These are phyloP conservation scores for Raja brachyura DNA, from an alignment of 2,113 vertebrate genomes.

Conservation along the genomic window DNA sequence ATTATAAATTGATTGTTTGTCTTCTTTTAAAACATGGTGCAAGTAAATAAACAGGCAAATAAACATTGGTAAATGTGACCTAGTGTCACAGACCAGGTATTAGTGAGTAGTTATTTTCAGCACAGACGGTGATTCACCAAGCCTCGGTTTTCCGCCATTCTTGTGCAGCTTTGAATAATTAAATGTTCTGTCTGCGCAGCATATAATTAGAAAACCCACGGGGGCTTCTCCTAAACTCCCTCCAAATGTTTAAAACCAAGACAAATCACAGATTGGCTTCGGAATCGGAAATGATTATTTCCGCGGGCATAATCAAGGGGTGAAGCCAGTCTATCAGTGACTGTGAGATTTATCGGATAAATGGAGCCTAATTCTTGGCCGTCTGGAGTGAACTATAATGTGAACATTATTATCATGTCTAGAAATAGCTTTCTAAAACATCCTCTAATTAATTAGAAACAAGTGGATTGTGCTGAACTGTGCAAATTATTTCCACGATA, in stretches of 20 bases:
- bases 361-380: not conserved
- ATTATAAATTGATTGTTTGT: no score
- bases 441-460: not conserved
- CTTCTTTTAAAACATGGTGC: no score
- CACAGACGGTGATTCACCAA: not conserved
- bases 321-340: not conserved
- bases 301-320: not conserved
- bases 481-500: not conserved
- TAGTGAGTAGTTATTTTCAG: not conserved
- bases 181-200: not conserved
- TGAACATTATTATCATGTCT: not conserved
- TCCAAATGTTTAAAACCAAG: not conserved
- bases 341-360: not conserved
- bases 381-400: not conserved
- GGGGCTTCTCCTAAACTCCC: not conserved
- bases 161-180: not conserved
- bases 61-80: not conserved
- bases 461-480: not conserved
- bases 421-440: not conserved
- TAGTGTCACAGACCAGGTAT: not conserved
- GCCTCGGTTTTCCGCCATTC: not conserved
- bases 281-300: not conserved
- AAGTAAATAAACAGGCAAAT: no score
- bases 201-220: not conserved
- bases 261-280: no score